phyloP scores from a whole-genome alignment of 2,888 invertebrate genomes.

The Lasiommata megera region DNA sequence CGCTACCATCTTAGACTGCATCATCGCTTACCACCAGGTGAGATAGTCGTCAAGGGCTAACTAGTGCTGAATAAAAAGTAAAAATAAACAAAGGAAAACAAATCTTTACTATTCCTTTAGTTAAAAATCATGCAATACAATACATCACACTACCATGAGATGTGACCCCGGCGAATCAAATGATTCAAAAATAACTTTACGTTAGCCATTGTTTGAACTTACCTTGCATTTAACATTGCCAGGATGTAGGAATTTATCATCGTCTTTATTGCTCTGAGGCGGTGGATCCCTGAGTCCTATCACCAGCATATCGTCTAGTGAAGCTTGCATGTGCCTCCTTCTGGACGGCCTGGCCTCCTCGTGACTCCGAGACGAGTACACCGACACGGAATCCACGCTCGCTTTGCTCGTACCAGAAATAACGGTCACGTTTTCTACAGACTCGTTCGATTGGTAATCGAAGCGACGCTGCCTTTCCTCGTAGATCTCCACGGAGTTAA shows the following conservation, averaged over 20 bases:
- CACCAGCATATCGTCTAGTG: slow-evolving; percentile 82
- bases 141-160: no score
- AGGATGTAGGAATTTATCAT: slow-evolving; percentile 71
- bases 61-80: no score
- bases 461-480: slow-evolving; percentile 57
- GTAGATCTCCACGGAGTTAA: slow-evolving; percentile 70
- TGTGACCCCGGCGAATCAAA: no score
- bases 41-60: no score
- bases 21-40: no score
- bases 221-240: slow-evolving; percentile 69
- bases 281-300: slow-evolving; percentile 57
- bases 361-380: slow-evolving; percentile 82
- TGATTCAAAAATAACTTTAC: no score
- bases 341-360: slow-evolving; percentile 67
- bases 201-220: slow-evolving; percentile 19
- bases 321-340: slow-evolving; percentile 67
- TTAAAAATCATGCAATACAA: no score
- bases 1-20: no score
- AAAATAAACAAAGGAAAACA: no score
- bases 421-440: slow-evolving; percentile 81
- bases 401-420: slow-evolving; percentile 63
- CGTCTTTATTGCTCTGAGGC: slow-evolving; percentile 51
- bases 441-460: slow-evolving; percentile 65
- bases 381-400: slow-evolving; percentile 79
- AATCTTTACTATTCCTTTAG: no score